These are phyloP conservation scores for Hipposideros armiger DNA, from an alignment of 2,113 vertebrate species.

Conservation along the genomic window DNA sequence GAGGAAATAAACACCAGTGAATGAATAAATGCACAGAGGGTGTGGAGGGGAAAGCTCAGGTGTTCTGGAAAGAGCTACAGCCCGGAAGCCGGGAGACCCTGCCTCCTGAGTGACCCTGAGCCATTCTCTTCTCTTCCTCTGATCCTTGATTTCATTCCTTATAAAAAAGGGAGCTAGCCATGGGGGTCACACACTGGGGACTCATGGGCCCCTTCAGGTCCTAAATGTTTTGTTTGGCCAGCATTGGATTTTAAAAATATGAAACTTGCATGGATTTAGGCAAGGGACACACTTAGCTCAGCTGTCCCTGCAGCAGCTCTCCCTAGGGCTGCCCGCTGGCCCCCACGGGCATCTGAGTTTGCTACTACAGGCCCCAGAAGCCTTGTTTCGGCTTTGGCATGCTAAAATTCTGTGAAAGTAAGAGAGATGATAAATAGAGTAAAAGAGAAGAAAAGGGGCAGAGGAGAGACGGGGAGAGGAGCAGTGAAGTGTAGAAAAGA, in stretches of 20 bases:
- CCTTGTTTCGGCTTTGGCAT: constrained; percentile 14
- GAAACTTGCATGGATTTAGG: background rate
- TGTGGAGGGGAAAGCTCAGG: background rate
- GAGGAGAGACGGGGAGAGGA: background rate
- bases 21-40: background rate
- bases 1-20: background rate
- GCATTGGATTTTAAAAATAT: background rate
- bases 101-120: background rate
- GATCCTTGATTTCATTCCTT: background rate
- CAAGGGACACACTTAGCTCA: background rate
- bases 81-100: too few species aligned
- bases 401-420: background rate
- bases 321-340: background rate
- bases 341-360: background rate
- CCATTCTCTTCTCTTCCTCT: background rate
- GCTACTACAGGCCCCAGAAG: background rate
- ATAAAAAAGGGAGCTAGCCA: background rate
- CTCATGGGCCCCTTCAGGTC: background rate
- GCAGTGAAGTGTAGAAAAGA: background rate
- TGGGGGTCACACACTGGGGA: background rate
- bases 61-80: background rate
- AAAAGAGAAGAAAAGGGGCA: background rate
- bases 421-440: background rate
- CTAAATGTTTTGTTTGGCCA: background rate
- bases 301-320: background rate